These are phyloP conservation scores for Premnoplex brunnescens DNA, from an alignment of 2,797 vertebrate genomes.

Conservation along the genomic window DNA sequence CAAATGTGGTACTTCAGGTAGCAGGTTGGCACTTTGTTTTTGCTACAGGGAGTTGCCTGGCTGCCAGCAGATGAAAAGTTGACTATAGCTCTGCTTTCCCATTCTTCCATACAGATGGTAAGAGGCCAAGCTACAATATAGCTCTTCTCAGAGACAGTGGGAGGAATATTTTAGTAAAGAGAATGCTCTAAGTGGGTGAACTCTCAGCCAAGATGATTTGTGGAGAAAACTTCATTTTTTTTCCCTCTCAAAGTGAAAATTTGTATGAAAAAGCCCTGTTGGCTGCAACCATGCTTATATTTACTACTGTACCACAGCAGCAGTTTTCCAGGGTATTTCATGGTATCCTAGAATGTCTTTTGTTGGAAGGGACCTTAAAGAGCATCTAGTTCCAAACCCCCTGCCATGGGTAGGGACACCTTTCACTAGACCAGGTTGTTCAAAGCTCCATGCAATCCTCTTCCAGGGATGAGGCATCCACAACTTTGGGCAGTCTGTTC, in stretches of 20 bases:
- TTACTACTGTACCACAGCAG: not conserved
- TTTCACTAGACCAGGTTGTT: not conserved
- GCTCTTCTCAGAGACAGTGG: not conserved
- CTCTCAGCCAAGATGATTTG: not conserved
- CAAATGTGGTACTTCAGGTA: accelerated
- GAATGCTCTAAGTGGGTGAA: not conserved
- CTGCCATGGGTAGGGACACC: not conserved
- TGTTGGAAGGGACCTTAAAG: not conserved
- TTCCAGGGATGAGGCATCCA: not conserved
- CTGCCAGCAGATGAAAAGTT: not conserved
- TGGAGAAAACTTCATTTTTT: not conserved
- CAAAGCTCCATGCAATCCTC: not conserved
- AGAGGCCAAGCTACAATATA: not conserved
- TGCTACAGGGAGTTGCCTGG: not conserved
- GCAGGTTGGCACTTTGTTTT: not conserved
- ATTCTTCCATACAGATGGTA: not conserved
- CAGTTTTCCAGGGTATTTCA: not conserved
- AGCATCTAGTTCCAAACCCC: not conserved
- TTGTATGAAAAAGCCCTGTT: not conserved
- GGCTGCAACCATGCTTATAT: not conserved
- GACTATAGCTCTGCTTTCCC: not conserved
- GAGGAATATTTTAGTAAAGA: not conserved
- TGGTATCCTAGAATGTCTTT: not conserved
- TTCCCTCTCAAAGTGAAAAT: not conserved
- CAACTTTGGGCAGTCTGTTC: not conserved